Evolutionary conservation across 2,797 vertebrate genomes (phyloP), one percentile per base, ranked within the genome.

Genomic region (Crenuchus spilurus): DNA sequence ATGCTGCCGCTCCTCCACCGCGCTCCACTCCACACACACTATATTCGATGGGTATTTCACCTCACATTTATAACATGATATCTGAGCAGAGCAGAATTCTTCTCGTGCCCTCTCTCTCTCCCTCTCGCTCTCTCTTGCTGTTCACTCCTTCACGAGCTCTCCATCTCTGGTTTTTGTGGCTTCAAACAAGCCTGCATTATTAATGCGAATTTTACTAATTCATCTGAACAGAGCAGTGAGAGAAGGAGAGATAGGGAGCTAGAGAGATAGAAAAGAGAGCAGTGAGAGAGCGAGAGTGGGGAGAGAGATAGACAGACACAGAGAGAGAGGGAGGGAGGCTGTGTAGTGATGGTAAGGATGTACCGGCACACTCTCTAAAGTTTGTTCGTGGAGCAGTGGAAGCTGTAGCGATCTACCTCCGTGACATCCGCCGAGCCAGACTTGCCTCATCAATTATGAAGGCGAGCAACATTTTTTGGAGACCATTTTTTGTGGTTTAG

Each of bases 181-280:
- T 84, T 86, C 74, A 82, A 83, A 85, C 78, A 80, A 18, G 44
- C 72, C 46, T 86, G 80, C 80, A 84, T 86, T 84, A 86, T 86
- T 86, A 70, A 86, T 86, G 84, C 14, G 54, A 64, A 67, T 81
- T 82, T 85, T 79, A 83, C 83, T 85, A 79, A 85, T 84, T 84
- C 81, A 80, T 83, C 81, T 74, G 77, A 83, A 81, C 51, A 67
- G 70, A 75, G 75, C 48, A 58, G 69, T 31, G 35, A 67, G 55
- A 39, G 51, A 46, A 57, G 22, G 61, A 42, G 61, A 41, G 48
- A 67, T 46, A 54, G 55, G 49, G 73, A 74, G 61, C 31, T 66
- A 42, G 52, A 30, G 37, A 62, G 62, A 64, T 18, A 28, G 61
- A 44, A 14, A 9, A 44, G 13, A 66, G 66, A 75, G 72, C 37